These are phyloP conservation scores for Callimorpha dominula DNA, from an alignment of 2,888 invertebrate genomes.

Conservation along the genomic window DNA sequence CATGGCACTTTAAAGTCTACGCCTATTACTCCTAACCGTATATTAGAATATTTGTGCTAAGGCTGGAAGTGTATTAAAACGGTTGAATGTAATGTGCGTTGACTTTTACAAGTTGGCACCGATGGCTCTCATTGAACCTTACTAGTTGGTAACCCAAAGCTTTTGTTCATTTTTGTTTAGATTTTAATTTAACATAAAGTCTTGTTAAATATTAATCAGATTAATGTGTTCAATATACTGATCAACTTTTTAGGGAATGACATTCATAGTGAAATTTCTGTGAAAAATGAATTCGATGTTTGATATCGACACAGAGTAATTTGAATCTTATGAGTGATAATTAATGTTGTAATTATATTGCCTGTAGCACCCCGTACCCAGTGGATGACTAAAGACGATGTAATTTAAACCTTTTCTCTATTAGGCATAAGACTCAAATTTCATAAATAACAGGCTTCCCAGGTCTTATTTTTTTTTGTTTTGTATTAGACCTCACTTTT, in stretches of 20 bases:
- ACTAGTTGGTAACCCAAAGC: constrained; percentile 78
- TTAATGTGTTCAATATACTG: not conserved
- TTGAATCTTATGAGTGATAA: not conserved
- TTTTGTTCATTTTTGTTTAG: constrained; percentile 40
- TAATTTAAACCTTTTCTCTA: not conserved
- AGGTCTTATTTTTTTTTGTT: not conserved
- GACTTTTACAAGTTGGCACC: constrained; percentile 52
- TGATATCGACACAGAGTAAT: not conserved
- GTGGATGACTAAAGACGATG: not conserved
- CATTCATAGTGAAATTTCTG: not conserved
- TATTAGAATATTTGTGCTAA: not conserved
- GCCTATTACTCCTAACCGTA: constrained; percentile 4
- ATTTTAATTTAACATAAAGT: constrained; percentile 3
- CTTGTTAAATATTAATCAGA: not conserved
- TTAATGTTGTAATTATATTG: not conserved
- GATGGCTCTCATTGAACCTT: constrained; percentile 49
- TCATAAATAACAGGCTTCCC: not conserved
- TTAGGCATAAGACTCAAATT: not conserved
- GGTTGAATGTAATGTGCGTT: constrained; percentile 35
- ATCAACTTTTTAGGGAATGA: not conserved
- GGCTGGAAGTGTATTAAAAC: not conserved
- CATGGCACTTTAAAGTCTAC: constrained; percentile 65
- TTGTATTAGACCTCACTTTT: too few relatives aligned
- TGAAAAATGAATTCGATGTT: not conserved
- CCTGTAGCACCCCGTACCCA: not conserved